A percentile compares a stretch with the other conserved stretches of the same genome.
Evolutionary conservation across 2,113 vertebrate species (phyloP).

Genomic region (Dunckerocampus dactyliophorus): DNA sequence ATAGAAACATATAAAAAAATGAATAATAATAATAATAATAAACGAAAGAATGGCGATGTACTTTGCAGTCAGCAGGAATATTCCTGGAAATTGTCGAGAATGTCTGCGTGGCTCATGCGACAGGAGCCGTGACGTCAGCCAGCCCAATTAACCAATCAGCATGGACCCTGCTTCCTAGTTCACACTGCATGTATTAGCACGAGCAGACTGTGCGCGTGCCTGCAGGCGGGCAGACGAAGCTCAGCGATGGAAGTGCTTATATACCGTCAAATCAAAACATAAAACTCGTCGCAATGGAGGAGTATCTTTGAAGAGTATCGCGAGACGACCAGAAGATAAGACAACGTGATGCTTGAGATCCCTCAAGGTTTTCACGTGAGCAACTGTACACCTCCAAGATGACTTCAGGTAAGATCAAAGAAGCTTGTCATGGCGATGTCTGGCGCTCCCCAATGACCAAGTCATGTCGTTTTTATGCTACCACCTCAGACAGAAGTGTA

Average conservation of each 20-base stretch:
- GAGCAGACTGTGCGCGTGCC: background rate
- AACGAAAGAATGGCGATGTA: too few species aligned
- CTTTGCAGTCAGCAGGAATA: background rate
- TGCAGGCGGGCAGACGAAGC: background rate
- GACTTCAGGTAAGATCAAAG: slow-evolving; percentile 3
- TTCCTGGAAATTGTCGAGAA: slow-evolving; percentile 23
- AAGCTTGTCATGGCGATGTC: background rate
- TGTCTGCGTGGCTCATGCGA: slow-evolving; percentile 14
- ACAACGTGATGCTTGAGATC: slow-evolving; percentile 16
- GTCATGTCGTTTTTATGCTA: too few species aligned
- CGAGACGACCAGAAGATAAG: background rate
- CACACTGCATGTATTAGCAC: background rate
- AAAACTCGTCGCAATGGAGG: background rate
- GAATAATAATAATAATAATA: too few species aligned
- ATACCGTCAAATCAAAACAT: background rate
- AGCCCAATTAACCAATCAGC: slow-evolving; percentile 26
- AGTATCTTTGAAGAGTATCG: background rate
- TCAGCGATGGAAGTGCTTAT: background rate
- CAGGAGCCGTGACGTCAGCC: slow-evolving; percentile 28
- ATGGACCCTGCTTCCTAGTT: background rate
- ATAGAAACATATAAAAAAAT: too few species aligned
- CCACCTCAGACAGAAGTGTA: too few species aligned
- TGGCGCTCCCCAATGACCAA: too few species aligned
- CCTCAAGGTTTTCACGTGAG: background rate
- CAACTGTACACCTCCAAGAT: background rate